A percentile compares a stretch with the other conserved stretches of the same genome.
Evolutionary conservation across 2,888 invertebrate species (phyloP).

Genomic region (Pedicia rivosa): DNA sequence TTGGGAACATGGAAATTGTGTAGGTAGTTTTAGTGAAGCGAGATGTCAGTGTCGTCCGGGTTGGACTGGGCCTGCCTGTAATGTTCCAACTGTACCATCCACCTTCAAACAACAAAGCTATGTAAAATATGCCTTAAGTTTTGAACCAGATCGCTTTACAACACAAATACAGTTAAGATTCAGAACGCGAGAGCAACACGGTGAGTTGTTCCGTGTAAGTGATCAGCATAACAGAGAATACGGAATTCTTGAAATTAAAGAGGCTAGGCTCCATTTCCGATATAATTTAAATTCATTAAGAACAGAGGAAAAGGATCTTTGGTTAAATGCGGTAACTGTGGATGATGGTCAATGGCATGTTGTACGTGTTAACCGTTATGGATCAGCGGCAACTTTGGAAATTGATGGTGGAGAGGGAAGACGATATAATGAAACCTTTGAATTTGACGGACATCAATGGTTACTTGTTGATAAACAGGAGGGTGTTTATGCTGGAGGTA

Average conservation of each 20-base stretch:
- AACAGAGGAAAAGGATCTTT: slow-evolving; percentile 80
- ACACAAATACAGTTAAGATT: slow-evolving; percentile 88
- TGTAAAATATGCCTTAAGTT: slow-evolving; percentile 91
- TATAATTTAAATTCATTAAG: slow-evolving; percentile 84
- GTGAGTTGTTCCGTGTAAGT: slow-evolving; percentile 84
- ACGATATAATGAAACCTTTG: slow-evolving; percentile 83
- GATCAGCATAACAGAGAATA: slow-evolving; percentile 91
- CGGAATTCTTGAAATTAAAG: slow-evolving; percentile 81
- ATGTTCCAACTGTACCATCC: slow-evolving; percentile 71
- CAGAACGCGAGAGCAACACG: slow-evolving; percentile 82
- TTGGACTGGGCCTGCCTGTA: slow-evolving; percentile 83
- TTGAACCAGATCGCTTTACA: slow-evolving; percentile 82
- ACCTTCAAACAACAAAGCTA: slow-evolving; percentile 90
- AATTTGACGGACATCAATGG: slow-evolving; percentile 83
- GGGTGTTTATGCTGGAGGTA: slow-evolving; percentile 89
- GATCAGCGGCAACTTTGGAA: slow-evolving; percentile 81
- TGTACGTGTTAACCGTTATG: slow-evolving; percentile 77
- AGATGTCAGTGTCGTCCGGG: slow-evolving; percentile 92
- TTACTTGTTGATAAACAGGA: slow-evolving; percentile 84
- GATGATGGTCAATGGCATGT: slow-evolving; percentile 97
- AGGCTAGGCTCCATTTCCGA: slow-evolving; percentile 75
- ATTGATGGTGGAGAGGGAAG: slow-evolving; percentile 91
- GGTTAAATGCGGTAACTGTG: slow-evolving; percentile 77
- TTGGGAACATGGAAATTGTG: slow-evolving; percentile 89
- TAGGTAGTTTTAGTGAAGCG: slow-evolving; percentile 76